These are phyloP conservation scores for Rhamphomyia laevipes DNA, from an alignment of 2,888 invertebrate genomes.

Conservation along the genomic window DNA sequence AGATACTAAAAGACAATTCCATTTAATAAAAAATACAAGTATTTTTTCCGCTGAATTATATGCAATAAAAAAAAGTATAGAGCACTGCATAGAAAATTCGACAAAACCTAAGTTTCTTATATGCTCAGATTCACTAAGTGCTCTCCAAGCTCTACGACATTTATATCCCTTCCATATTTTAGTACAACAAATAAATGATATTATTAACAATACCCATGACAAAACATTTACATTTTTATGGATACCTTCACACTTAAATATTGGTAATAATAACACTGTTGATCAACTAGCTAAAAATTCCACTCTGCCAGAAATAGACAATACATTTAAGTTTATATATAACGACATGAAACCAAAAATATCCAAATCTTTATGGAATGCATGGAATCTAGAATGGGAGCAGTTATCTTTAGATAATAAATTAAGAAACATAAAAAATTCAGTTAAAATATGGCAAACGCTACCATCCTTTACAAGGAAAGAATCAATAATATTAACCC, in stretches of 20 bases:
- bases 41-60: too few species aligned
- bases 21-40: too few species aligned
- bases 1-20: too few species aligned
- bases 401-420: background rate
- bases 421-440: background rate
- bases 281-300: background rate
- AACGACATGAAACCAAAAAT: background rate
- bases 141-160: too few species aligned
- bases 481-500: background rate
- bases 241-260: background rate
- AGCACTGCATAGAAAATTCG: too few species aligned
- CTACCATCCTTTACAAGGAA: background rate
- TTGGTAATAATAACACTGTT: background rate
- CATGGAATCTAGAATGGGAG: background rate
- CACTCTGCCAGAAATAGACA: background rate
- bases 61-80: too few species aligned
- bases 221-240: background rate
- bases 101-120: too few species aligned
- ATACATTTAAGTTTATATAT: background rate
- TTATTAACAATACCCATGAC: background rate
- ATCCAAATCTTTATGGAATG: background rate
- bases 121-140: too few species aligned
- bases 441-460: too few species aligned
- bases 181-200: too few species aligned
- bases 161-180: too few species aligned